Base-by-base conservation (phyloP, 2,888 invertebrate species). In the Nephrotoma flavescens region DNA sequence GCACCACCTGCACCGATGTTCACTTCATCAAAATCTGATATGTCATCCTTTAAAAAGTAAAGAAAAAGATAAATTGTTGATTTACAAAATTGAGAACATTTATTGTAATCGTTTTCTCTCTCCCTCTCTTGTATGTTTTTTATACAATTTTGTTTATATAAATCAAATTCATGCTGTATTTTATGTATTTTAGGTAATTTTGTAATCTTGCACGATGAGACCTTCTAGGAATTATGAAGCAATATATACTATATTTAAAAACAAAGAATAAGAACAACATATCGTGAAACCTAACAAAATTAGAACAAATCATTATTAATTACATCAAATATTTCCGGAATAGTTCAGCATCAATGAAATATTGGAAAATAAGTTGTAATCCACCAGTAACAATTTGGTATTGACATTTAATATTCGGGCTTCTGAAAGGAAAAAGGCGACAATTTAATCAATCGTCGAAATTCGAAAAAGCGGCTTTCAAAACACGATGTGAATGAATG, bases 21-120 rank as follows among this genome's bases (percentile, higher is more conserved):
- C 9, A 91, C 89, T 88, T 92, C 92, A 57, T 91, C 92, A 84
- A 91, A 89, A 88, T 92, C 92, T 87, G 89, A 88, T 11, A 89
- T 90, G 87, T 92, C 92, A 89, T 92, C 92, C 92, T 92, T 88
- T 45, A 89, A 88, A 84, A 86, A 83, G 42, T 42, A 83, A 31
- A 71, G 15, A 31, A 71, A 9, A 31, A 11, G 31, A 31, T 31
- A 71, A 47, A 19, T 31, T 71, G 9, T 19, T 71, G 31, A 31
- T 31, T 71, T 6, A 71, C 19, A 52, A 15, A 31, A 41, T 86
- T 6, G 19, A 9, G 11, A 71, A 31, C 31, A 1, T 87, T 88
- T 87, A 88, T 31, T 31, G 7, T 57, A 57, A 57, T 31, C 31
- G 31, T 41, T 41, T 19, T 19, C 19, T 19, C 19, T 19, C 41